Evolutionary conservation across 2,797 vertebrate species (phyloP).

Genomic region (Acanthurus leucopareius): DNA sequence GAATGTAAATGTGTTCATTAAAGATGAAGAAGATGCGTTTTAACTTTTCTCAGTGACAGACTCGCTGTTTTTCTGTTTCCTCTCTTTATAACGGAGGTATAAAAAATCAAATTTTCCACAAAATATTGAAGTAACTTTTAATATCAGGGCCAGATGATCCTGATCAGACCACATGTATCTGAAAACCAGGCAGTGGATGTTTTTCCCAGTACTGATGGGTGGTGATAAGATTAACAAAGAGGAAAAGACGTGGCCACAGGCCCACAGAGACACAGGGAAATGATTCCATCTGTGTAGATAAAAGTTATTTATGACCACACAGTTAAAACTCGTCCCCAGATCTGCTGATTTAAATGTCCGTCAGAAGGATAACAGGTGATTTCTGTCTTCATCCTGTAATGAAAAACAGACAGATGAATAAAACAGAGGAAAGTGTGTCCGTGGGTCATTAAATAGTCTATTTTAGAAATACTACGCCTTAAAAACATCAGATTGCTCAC

Average conservation of each 20-base stretch:
- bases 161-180: background rate
- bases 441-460: background rate
- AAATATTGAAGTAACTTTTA: background rate
- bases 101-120: background rate
- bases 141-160: background rate
- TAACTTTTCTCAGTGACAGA: too few relatives aligned
- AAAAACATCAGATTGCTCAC: too few relatives aligned
- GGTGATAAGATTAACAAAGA: background rate
- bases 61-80: too few relatives aligned
- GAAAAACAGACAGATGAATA: background rate
- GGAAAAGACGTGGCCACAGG: constrained; percentile 4
- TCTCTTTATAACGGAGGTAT: too few relatives aligned
- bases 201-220: constrained; percentile 7
- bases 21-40: too few relatives aligned
- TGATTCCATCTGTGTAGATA: constrained; percentile 39
- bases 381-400: background rate
- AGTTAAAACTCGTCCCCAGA: background rate
- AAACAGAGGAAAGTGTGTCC: background rate
- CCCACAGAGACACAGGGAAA: constrained; percentile 7
- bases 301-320: constrained; percentile 29
- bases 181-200: background rate
- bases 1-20: too few relatives aligned
- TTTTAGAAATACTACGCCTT: background rate
- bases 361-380: constrained; percentile 8
- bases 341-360: background rate